phyloP scores from a whole-genome alignment of 2,797 vertebrate species.

The Acipenser transmontanus region DNA sequence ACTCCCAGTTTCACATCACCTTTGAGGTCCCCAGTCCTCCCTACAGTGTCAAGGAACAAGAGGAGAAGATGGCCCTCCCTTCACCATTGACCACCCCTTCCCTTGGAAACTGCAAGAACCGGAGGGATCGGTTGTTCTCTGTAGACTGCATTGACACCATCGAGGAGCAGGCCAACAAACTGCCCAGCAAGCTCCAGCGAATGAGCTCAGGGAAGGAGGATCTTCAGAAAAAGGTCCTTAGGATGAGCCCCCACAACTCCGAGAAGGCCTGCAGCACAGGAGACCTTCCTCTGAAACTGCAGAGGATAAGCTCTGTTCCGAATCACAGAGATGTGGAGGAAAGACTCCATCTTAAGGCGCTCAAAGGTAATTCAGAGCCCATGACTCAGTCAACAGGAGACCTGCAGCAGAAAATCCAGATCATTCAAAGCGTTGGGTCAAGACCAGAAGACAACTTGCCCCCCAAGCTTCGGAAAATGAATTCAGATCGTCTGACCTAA shows the following conservation, averaged over 20 bases:
- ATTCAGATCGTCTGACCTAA: constrained; percentile 53
- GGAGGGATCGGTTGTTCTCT: constrained; percentile 61
- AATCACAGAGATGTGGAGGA: constrained; percentile 51
- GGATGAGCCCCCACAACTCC: constrained; percentile 50
- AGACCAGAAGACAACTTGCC: constrained; percentile 67
- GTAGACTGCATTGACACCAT: constrained; percentile 51
- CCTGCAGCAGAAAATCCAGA: constrained; percentile 42
- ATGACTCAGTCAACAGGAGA: constrained; percentile 62
- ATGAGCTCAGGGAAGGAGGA: constrained; percentile 66
- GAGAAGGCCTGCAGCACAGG: constrained; percentile 66
- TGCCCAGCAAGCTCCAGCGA: constrained; percentile 71
- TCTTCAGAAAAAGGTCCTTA: constrained; percentile 45
- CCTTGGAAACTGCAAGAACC: constrained; percentile 33
- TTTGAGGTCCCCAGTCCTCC: constrained; percentile 80
- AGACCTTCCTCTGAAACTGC: constrained; percentile 65
- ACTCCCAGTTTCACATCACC: constrained; percentile 81
- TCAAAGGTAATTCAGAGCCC: constrained; percentile 55
- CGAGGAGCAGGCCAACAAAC: constrained; percentile 53
- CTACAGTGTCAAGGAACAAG: constrained; percentile 77
- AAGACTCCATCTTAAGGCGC: constrained; percentile 55
- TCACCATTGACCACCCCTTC: constrained; percentile 49
- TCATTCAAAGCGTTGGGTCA: constrained; percentile 35
- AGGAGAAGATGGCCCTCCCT: constrained; percentile 63
- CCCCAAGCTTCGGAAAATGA: constrained; percentile 64
- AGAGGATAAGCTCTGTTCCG: constrained; percentile 54